Conservation (phyloP, 1,140 invertebrate species). For the Drosophila kohkoa region DNA sequence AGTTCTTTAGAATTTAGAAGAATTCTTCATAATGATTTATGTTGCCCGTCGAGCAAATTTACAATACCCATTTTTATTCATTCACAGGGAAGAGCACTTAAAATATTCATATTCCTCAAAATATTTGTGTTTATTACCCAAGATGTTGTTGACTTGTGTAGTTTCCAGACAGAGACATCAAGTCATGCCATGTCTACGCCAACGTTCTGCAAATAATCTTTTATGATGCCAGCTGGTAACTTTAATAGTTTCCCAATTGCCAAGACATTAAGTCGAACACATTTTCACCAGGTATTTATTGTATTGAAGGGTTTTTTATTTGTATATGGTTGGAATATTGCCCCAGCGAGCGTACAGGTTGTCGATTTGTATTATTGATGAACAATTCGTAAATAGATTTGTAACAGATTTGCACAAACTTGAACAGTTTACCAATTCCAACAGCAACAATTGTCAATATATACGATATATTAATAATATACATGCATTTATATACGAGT, state of each 20-base stretch:
- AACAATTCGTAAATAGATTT: conserved; percentile 29
- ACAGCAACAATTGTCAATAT: conserved; percentile 32
- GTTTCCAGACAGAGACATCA: no score
- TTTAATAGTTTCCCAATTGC: background rate
- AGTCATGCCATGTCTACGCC: no score
- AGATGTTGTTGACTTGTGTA: no score
- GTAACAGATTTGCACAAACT: conserved; percentile 35
- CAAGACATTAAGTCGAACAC: background rate
- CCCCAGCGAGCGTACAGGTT: conserved; percentile 30
- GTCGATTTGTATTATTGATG: conserved; percentile 15
- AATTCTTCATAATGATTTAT: no score
- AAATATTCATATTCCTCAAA: no score
- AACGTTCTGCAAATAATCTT: no score
- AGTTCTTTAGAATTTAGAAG: no score
- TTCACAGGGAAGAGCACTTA: no score
- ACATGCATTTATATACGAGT: conserved; percentile 6
- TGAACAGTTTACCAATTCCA: conserved; percentile 38
- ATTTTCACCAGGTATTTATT: conserved; percentile 8
- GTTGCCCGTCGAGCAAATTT: no score
- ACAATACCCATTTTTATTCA: no score
- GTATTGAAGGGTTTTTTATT: conserved; percentile 26
- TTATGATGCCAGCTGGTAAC: background rate
- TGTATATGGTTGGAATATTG: conserved; percentile 46
- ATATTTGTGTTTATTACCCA: no score
- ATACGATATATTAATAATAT: conserved; percentile 15